Conservation (phyloP, 2,113 vertebrate genomes). For the Saguinus midas region DNA sequence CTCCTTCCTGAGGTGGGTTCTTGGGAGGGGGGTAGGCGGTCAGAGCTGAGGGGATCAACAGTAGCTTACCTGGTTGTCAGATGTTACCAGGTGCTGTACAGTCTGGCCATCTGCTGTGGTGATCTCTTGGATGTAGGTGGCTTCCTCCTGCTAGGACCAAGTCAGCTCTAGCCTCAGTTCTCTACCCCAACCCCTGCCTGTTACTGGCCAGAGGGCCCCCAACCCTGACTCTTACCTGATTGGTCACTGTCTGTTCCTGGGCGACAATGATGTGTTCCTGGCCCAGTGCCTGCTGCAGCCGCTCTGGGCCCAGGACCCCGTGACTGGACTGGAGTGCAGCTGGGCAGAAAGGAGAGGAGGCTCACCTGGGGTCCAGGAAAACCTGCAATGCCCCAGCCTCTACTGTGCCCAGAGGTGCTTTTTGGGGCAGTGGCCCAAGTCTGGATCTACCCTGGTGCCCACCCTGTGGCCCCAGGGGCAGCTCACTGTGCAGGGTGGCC, state of each 20-base stretch:
- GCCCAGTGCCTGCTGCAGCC: conserved; percentile 90
- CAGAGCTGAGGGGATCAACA: background rate
- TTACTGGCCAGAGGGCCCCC: background rate
- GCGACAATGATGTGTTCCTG: conserved; percentile 96
- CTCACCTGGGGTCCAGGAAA: background rate
- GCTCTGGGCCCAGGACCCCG: conserved; percentile 87
- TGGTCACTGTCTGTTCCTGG: conserved; percentile 90
- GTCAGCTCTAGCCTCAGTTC: background rate
- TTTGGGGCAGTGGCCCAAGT: background rate
- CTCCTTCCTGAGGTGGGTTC: background rate
- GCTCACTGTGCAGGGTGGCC: conserved; percentile 91
- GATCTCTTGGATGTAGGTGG: conserved; percentile 96
- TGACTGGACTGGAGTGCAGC: conserved; percentile 90
- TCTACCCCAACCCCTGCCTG: background rate
- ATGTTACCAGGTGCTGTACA: conserved; percentile 95
- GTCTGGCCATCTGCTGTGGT: conserved; percentile 96
- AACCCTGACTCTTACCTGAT: conserved; percentile 85
- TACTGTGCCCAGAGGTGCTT: too few relatives aligned
- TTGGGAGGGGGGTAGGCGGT: too few relatives aligned
- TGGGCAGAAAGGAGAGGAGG: background rate
- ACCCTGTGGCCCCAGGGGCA: background rate
- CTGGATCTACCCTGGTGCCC: background rate
- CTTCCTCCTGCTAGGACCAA: conserved; percentile 88
- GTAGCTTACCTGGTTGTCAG: conserved; percentile 93
- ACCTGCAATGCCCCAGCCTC: too few relatives aligned